Percentiles rank a stretch among this genome's conserved stretches.
These are phyloP conservation scores for Acanthisitta chloris DNA, from an alignment of 2,113 vertebrate species.

Conservation along the genomic window DNA sequence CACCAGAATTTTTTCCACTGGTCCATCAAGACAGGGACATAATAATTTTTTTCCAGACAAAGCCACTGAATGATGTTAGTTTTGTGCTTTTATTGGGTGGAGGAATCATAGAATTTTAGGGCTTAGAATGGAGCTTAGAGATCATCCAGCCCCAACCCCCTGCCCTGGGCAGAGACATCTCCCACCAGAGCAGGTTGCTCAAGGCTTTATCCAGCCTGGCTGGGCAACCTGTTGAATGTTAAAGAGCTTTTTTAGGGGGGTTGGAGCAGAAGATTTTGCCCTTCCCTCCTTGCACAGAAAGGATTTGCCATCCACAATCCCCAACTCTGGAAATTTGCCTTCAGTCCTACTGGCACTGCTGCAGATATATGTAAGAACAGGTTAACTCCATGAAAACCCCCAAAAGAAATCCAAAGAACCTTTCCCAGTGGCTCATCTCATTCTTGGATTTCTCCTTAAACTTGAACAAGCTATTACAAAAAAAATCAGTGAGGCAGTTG, in stretches of 20 bases:
- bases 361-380: not conserved
- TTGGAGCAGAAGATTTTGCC: not conserved
- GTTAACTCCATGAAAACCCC: too few relatives aligned
- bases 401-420: not conserved
- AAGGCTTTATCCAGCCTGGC: too few relatives aligned
- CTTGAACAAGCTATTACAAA: not conserved
- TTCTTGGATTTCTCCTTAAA: not conserved
- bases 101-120: too few relatives aligned
- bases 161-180: too few relatives aligned
- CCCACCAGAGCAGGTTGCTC: too few relatives aligned
- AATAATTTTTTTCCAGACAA: not conserved
- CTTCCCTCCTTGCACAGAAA: too few relatives aligned
- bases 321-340: not conserved
- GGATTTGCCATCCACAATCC: not conserved
- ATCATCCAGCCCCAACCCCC: too few relatives aligned
- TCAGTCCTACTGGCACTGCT: not conserved
- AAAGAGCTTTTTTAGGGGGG: not conserved
- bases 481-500: not conserved
- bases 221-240: too few relatives aligned
- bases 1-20: not conserved
- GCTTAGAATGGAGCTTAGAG: too few relatives aligned
- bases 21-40: fast-evolving
- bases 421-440: not conserved
- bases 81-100: not conserved
- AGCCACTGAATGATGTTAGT: not conserved